Conservation (phyloP, 2,888 invertebrate species). For the Protodeltote pygarga region DNA sequence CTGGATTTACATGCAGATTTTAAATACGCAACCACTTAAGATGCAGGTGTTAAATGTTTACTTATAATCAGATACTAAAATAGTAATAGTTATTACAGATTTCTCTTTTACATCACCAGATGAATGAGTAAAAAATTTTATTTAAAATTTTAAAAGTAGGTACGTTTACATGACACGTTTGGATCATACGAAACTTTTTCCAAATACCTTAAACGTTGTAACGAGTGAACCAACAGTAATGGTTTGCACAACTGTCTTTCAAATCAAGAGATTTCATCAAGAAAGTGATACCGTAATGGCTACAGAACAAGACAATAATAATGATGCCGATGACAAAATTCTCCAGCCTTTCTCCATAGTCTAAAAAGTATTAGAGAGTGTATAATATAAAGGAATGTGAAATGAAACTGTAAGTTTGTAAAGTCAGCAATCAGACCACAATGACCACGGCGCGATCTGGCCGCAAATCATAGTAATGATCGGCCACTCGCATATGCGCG, state of each 20-base stretch:
- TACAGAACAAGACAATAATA: slow-evolving; percentile 35
- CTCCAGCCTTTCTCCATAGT: slow-evolving; percentile 46
- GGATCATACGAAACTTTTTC: slow-evolving; percentile 33
- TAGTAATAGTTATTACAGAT: slow-evolving; percentile 11
- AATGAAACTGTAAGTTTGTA: slow-evolving; percentile 53
- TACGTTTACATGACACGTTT: slow-evolving; percentile 25
- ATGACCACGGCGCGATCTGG: slow-evolving; percentile 43
- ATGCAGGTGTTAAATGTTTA: slow-evolving; percentile 1
- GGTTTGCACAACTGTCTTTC: slow-evolving; percentile 29
- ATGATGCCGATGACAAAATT: slow-evolving; percentile 38
- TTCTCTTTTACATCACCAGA: slow-evolving; percentile 29
- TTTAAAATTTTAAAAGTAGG: slow-evolving; percentile 26
- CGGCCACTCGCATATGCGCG: slow-evolving; percentile 46
- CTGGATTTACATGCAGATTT: slow-evolving; percentile 6
- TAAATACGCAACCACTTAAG: slow-evolving; percentile 2
- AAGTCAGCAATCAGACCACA: slow-evolving; percentile 50
- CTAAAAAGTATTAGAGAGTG: slow-evolving; percentile 40
- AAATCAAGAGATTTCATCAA: slow-evolving; percentile 41
- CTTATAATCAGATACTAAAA: background rate
- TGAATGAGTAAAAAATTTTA: slow-evolving; percentile 6
- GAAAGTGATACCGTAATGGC: slow-evolving; percentile 38
- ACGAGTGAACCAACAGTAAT: slow-evolving; percentile 45
- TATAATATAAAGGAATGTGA: slow-evolving; percentile 36
- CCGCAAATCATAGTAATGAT: slow-evolving; percentile 58
- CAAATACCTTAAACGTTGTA: slow-evolving; percentile 20